Base-by-base conservation (phyloP, 2,113 vertebrate species). In the Otis tarda region DNA sequence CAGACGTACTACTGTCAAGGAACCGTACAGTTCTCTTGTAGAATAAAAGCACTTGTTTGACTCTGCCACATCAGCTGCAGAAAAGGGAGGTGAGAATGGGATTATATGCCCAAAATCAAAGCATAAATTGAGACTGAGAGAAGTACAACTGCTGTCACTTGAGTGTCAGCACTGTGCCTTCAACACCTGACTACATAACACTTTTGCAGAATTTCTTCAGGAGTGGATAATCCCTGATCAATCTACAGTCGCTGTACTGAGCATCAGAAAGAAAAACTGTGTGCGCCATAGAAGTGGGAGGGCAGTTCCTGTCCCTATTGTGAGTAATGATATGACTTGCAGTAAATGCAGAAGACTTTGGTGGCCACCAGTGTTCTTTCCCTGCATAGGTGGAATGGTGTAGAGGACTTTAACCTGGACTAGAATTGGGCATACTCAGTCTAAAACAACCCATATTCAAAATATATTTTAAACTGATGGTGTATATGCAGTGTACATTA, bases 191-290 rank as follows among this genome's bases (percentile, higher is more conserved):
- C 8, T 60, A 2, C 17, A 4, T 37, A 31, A 39, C 3, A 4
- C 9, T 45, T 87, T 43, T 45, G 45, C 27, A 74, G 41, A 93
- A 56, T 43, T 93, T 57, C 33, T 87, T 78, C 47, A 33, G 12
- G 76, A 37, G 28, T 13, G 49, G 27, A 35, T 56, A 65, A 84
- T 43, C 16, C 49, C 27, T 39, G 27, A 35, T 43, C 39, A 65
- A 6, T 0, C 73, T 64, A n/a, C 9, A 56, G 25, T 17, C 4
- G 1, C 25, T 37, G 28, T 56, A 39, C 2, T 3, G n/a, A 69
- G 25, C 39, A 80, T 37, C 24, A 76, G 22, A 71, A 59, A 21
- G 20, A 53, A 87, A 45, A 84, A 22, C 9, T 24, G 3, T 49
- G 37, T 47, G 19, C 28, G 47, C 14, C 4, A 5, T 2, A 12